phyloP scores from a whole-genome alignment of 2,113 vertebrate genomes.

The Calidris pugnax region DNA sequence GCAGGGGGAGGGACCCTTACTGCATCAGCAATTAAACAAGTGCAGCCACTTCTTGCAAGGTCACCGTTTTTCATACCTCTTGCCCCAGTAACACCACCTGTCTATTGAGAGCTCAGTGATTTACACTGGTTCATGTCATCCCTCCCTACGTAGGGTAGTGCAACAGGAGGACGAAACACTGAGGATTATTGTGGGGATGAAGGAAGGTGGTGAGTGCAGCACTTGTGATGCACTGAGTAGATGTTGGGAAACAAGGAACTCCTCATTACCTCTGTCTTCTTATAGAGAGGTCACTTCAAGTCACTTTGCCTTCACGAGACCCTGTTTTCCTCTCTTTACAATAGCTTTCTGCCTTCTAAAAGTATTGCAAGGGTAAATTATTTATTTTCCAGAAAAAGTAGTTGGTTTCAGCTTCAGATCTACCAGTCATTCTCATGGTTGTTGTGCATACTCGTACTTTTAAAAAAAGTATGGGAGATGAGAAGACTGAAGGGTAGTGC shows the following conservation, averaged over 20 bases:
- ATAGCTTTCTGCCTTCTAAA: not conserved
- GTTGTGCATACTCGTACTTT: not conserved
- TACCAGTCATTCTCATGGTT: not conserved
- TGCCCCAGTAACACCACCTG: not conserved
- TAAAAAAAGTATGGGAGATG: not conserved
- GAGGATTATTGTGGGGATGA: not conserved
- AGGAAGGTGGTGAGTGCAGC: not conserved
- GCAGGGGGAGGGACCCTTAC: not conserved
- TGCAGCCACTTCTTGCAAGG: not conserved
- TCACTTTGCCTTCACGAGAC: not conserved
- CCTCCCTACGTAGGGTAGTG: not conserved
- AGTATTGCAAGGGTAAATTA: not conserved
- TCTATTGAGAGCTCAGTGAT: not conserved
- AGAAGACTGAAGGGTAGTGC: constrained; percentile 2
- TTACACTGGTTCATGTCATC: not conserved
- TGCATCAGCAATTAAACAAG: not conserved
- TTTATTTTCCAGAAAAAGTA: not conserved
- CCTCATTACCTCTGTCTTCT: not conserved
- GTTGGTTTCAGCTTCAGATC: not conserved
- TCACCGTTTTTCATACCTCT: not conserved
- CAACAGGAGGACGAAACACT: not conserved
- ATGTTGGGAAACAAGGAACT: not conserved
- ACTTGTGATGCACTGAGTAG: not conserved
- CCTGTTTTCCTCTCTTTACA: not conserved
- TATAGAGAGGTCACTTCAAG: not conserved